These are phyloP conservation scores for Eucriotettix oculatus DNA, from an alignment of 2,888 invertebrate genomes.

Conservation along the genomic window DNA sequence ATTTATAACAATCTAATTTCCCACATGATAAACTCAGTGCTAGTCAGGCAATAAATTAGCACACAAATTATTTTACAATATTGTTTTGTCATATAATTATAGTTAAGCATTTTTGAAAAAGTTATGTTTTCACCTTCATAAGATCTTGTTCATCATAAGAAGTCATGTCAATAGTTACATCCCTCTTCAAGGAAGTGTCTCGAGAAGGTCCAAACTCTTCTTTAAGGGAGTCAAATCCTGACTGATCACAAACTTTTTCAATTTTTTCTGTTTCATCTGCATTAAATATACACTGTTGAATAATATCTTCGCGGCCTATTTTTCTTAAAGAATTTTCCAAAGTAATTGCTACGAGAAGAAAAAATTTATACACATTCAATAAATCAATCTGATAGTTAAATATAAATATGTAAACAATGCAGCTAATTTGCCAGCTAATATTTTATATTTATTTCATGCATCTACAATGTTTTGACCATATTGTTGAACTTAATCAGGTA, in stretches of 20 bases:
- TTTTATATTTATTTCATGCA: background rate
- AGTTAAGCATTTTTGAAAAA: background rate
- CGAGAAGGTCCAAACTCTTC: conserved; percentile 42
- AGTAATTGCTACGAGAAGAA: conserved; percentile 21
- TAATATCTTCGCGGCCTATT: conserved; percentile 83
- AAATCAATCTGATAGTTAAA: no score
- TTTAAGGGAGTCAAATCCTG: conserved; percentile 49
- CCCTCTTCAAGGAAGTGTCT: conserved; percentile 52
- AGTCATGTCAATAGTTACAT: conserved; percentile 33
- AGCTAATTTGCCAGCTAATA: background rate
- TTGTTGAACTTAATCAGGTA: background rate
- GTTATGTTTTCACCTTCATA: conserved; percentile 43
- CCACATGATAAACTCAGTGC: no score
- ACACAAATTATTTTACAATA: background rate
- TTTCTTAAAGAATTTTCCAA: conserved; percentile 70
- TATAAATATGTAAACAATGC: no score
- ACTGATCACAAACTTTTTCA: conserved; percentile 34
- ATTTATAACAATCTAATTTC: no score
- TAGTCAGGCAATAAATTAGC: no score
- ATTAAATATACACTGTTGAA: conserved; percentile 57
- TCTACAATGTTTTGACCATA: background rate
- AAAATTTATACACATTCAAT: no score
- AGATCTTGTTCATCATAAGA: conserved; percentile 45
- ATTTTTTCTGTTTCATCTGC: conserved; percentile 34
- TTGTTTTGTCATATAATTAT: background rate